Evolutionary conservation across 2,113 vertebrate genomes (phyloP).

Genomic region (Irena cyanogastra): DNA sequence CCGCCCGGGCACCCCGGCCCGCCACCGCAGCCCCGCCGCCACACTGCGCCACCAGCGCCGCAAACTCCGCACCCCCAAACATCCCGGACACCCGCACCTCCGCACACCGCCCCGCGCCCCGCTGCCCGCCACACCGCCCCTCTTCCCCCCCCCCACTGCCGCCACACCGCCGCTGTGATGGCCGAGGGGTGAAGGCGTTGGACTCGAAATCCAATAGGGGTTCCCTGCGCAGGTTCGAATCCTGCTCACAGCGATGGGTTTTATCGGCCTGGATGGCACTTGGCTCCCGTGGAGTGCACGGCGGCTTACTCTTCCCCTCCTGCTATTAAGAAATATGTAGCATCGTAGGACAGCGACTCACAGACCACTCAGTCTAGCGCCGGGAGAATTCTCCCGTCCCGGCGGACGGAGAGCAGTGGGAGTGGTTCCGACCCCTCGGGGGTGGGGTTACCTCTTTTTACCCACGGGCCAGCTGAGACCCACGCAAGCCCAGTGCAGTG

Average conservation of each 20-base stretch:
- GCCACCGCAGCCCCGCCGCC: too few species aligned
- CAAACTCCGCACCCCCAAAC: too few species aligned
- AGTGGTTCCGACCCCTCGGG: too few species aligned
- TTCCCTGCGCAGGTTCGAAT: background rate
- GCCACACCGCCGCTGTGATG: background rate
- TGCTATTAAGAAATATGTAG: fast-evolving
- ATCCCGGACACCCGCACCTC: too few species aligned
- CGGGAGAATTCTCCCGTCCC: fast-evolving
- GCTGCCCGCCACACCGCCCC: background rate
- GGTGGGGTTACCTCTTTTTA: fast-evolving
- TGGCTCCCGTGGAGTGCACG: too few species aligned
- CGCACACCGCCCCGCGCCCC: too few species aligned
- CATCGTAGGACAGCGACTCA: fast-evolving
- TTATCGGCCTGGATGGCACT: background rate
- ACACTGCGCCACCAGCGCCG: too few species aligned
- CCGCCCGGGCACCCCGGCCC: too few species aligned
- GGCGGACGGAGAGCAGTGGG: too few species aligned
- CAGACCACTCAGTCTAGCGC: fast-evolving
- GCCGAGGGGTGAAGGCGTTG: constrained; percentile 22
- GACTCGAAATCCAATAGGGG: background rate
- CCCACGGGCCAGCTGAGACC: background rate
- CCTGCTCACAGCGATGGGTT: background rate
- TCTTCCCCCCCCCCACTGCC: fast-evolving
- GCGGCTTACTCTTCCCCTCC: background rate
- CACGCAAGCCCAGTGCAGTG: fast-evolving